Percentiles rank a stretch among this genome's conserved stretches.
Conservation (phyloP, 2,113 vertebrate genomes). For the Microtus montanus region DNA sequence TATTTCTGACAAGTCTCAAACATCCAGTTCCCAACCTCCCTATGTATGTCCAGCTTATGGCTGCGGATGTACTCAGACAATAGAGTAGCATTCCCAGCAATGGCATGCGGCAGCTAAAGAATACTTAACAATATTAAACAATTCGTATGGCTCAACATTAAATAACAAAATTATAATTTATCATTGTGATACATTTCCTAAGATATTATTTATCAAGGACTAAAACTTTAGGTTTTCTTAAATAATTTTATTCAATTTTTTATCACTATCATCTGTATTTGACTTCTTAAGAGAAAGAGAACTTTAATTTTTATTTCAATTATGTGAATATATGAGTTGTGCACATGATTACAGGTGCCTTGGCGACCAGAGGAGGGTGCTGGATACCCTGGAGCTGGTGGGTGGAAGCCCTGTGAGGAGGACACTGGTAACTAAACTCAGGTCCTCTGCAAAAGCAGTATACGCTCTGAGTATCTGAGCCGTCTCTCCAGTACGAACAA, state of each 20-base stretch:
- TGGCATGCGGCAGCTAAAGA: neutral
- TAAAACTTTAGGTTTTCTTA: neutral
- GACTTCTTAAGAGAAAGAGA: neutral
- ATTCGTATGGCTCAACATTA: neutral
- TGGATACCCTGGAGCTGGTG: neutral
- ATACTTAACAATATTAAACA: neutral
- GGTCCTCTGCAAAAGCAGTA: neutral
- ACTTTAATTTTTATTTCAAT: neutral
- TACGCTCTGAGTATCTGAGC: no score
- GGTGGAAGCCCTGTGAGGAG: neutral
- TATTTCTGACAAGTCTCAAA: slow-evolving; percentile 28
- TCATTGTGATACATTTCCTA: neutral
- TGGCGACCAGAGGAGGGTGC: neutral
- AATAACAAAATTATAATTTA: slow-evolving; percentile 1
- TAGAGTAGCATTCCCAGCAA: neutral
- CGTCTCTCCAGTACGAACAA: no score
- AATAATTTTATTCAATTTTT: neutral
- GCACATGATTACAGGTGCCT: neutral
- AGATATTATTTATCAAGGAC: neutral
- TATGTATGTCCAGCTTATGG: slow-evolving; percentile 6
- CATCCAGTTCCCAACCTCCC: neutral
- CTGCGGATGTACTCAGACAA: neutral
- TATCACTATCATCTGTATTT: neutral
- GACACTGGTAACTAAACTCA: neutral
- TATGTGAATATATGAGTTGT: neutral